These are phyloP conservation scores for Ectropis grisescens DNA, from an alignment of 1,140 invertebrate species.

Conservation along the genomic window DNA sequence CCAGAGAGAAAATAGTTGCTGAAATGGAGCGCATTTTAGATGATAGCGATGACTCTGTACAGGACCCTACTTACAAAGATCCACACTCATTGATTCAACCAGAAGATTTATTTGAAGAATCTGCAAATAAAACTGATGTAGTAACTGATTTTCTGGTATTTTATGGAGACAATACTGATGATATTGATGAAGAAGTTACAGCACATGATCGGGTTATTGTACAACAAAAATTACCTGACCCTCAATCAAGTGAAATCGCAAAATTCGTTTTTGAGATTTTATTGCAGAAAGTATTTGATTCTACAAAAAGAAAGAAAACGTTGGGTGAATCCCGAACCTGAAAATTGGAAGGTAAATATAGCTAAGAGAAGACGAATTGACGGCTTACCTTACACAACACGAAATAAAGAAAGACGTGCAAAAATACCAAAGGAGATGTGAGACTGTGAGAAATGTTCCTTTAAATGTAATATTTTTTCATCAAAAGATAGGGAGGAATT, in stretches of 20 bases:
- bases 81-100: conserved; percentile 1
- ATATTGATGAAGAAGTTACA: not conserved
- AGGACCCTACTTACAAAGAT: conserved; percentile 3
- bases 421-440: conserved; percentile 7
- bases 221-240: not conserved
- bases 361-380: conserved; percentile 4
- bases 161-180: not conserved
- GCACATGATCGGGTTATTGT: not conserved
- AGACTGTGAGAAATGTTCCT: conserved; percentile 4
- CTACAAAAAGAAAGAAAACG: too few relatives aligned
- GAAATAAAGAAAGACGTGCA: conserved; percentile 2
- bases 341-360: conserved; percentile 8
- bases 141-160: not conserved
- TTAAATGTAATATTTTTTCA: conserved; percentile 5
- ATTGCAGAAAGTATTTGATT: conserved; percentile 3
- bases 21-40: conserved; percentile 7
- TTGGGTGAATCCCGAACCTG: conserved; percentile 4
- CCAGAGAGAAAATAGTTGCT: conserved; percentile 3
- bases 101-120: conserved; percentile 3
- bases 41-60: conserved; percentile 6
- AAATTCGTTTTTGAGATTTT: conserved; percentile 3
- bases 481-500: conserved; percentile 2
- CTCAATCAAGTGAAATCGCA: not conserved
- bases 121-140: not conserved
- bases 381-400: conserved; percentile 5